Evolutionary conservation across 2,888 invertebrate genomes (phyloP).

Genomic region (Dynastes tityus): DNA sequence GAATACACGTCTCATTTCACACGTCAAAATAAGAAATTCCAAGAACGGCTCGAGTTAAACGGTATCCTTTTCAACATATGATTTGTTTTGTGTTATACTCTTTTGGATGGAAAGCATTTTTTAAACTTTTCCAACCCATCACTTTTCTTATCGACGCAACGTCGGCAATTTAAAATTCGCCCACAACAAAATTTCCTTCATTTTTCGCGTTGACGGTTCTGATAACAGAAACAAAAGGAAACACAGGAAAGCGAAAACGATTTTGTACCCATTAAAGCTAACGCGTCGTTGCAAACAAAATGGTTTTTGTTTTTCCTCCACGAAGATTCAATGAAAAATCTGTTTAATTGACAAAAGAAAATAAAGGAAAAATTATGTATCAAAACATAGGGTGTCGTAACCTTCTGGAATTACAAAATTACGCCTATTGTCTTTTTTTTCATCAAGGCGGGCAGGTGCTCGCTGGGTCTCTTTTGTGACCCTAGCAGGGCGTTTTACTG

Average conservation of each 20-base stretch:
- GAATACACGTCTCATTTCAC: not conserved
- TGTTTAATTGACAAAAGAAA: too few relatives aligned
- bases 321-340: too few relatives aligned
- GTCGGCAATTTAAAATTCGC: conserved; percentile 10
- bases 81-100: not conserved
- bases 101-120: not conserved
- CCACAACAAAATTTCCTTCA: not conserved
- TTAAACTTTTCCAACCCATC: not conserved
- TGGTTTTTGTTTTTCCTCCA: not conserved
- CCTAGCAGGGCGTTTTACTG: too few relatives aligned
- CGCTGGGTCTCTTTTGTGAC: too few relatives aligned
- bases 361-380: too few relatives aligned
- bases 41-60: not conserved
- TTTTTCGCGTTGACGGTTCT: conserved; percentile 5
- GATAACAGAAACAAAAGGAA: not conserved
- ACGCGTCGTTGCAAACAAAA: not conserved
- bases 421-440: too few relatives aligned
- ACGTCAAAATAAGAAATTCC: not conserved
- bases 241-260: not conserved
- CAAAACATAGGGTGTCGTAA: too few relatives aligned
- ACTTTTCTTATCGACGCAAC: not conserved
- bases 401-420: too few relatives aligned
- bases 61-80: not conserved
- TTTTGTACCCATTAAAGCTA: too few relatives aligned
- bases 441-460: too few relatives aligned